A percentile compares a stretch with the other conserved stretches of the same genome.
These are phyloP conservation scores for Drosophila bifasciata DNA, from an alignment of 1,140 invertebrate genomes.

Conservation along the genomic window DNA sequence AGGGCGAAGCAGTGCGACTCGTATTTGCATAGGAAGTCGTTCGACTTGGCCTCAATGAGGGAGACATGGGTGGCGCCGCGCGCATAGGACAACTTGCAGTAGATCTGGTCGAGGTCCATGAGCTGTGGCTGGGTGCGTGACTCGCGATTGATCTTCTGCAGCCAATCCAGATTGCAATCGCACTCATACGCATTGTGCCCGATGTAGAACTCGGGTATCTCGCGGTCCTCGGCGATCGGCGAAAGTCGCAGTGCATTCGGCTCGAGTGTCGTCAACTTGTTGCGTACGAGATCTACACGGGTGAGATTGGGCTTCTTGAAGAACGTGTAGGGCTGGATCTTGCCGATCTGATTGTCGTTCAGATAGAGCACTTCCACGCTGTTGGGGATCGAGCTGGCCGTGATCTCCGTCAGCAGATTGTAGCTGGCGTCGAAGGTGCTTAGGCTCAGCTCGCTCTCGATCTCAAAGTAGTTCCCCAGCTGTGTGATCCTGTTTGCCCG, in stretches of 20 bases:
- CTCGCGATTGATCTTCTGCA: slow-evolving; percentile 91
- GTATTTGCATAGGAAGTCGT: slow-evolving; percentile 96
- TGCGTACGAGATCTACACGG: slow-evolving; percentile 93
- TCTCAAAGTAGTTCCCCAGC: slow-evolving; percentile 95
- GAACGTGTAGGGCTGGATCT: slow-evolving; percentile 96
- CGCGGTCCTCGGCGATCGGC: slow-evolving; percentile 89
- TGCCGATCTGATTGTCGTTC: slow-evolving; percentile 93
- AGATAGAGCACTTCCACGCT: slow-evolving; percentile 93
- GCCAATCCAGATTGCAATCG: slow-evolving; percentile 89
- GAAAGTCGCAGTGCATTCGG: slow-evolving; percentile 94
- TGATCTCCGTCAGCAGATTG: slow-evolving; percentile 93
- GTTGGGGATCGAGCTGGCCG: slow-evolving; percentile 93
- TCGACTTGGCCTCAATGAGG: slow-evolving; percentile 91
- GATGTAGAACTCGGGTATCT: slow-evolving; percentile 95
- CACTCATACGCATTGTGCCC: slow-evolving; percentile 95
- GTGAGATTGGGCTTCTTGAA: slow-evolving; percentile 96
- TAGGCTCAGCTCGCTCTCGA: slow-evolving; percentile 92
- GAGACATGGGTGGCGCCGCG: slow-evolving; percentile 91
- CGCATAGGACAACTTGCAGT: slow-evolving; percentile 94
- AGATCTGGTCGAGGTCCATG: slow-evolving; percentile 94
- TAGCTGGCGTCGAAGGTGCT: slow-evolving; percentile 94
- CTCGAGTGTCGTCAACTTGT: slow-evolving; percentile 92
- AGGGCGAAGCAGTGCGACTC: slow-evolving; percentile 94
- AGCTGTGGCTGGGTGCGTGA: slow-evolving; percentile 93
- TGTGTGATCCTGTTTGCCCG: slow-evolving; percentile 94